Evolutionary conservation across 2,797 vertebrate genomes (phyloP).

Genomic region (Pantherophis alleghaniensis): DNA sequence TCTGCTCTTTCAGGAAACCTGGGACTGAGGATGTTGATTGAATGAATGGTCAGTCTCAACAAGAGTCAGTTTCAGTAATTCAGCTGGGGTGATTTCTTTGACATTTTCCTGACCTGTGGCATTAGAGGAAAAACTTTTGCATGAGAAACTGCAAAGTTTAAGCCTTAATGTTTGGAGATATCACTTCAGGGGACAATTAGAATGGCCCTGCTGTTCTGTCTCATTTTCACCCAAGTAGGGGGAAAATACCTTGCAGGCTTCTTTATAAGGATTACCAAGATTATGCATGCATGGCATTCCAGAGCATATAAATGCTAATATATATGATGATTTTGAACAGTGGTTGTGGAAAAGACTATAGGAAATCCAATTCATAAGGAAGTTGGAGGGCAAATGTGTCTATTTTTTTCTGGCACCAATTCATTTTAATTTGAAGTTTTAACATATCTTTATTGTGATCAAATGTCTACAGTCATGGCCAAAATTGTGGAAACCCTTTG

Average conservation of each 20-base stretch:
- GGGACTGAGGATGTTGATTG: conserved; percentile 12
- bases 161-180: background rate
- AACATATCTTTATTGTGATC: background rate
- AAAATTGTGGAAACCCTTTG: too few relatives aligned
- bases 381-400: background rate
- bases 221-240: background rate
- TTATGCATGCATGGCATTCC: background rate
- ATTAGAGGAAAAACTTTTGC: background rate
- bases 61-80: background rate
- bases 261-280: background rate
- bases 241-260: background rate
- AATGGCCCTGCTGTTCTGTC: background rate
- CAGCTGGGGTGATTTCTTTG: background rate
- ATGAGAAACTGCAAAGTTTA: background rate
- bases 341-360: background rate
- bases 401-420: background rate
- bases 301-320: background rate
- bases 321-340: background rate
- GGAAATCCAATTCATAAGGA: background rate
- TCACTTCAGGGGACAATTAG: background rate
- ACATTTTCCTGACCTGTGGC: background rate
- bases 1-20: conserved; percentile 22
- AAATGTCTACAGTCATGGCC: too few relatives aligned
- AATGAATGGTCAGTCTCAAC: background rate
- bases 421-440: background rate